Evolutionary conservation across 1,140 invertebrate species (phyloP), one percentile per base, ranked within the genome.

Genomic region (Dendrolimus punctatus): DNA sequence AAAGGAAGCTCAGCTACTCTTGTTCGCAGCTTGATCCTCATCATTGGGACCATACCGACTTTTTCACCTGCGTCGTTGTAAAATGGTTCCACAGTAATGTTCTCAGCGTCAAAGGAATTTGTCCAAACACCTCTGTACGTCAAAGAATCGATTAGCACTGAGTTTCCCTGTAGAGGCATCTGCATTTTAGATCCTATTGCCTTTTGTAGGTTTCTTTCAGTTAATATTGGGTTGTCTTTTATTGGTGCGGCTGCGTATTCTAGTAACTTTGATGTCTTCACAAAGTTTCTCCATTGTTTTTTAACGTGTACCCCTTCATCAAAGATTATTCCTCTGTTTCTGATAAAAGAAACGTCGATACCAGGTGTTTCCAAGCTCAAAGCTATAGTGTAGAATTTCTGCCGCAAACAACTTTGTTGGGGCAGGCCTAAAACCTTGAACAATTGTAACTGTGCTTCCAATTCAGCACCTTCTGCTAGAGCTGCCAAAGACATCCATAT

Each of bases 401-500:
- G 10, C 36, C 58, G 49, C 4, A 41, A 4, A 40, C 53, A 60
- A 6, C 23, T 36, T 6, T 60, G 53, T 3, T 51, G n/a, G 4
- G 58, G 58, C 8, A 60, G 40, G 39, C 49, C 41, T 6, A 60
- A 44, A 36, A 53, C 5, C 37, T 50, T 6, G 43, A 56, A 53
- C 9, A 56, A 47, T 40, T 60, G 39, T 10, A 41, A 5, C 8
- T 56, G 46, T 6, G 46, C 46, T 6, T 7, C 5, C 8, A 9
- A 36, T 8, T 53, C 50, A 0, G 46, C 37, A 5, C 58, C 58
- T 50, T 60, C 58, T 6, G 53, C 58, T 3, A 60, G 10, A 0
- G 52, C 53, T 2, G 58, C 53, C 23, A 60, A n/a, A 39, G 50
- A 37, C 6, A 52, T 8, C 58, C 58, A 60, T 5, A 50, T 56